Percentiles rank a stretch among this genome's conserved stretches.
Conservation (phyloP, 2,888 invertebrate genomes). For the Villa cingulata region DNA sequence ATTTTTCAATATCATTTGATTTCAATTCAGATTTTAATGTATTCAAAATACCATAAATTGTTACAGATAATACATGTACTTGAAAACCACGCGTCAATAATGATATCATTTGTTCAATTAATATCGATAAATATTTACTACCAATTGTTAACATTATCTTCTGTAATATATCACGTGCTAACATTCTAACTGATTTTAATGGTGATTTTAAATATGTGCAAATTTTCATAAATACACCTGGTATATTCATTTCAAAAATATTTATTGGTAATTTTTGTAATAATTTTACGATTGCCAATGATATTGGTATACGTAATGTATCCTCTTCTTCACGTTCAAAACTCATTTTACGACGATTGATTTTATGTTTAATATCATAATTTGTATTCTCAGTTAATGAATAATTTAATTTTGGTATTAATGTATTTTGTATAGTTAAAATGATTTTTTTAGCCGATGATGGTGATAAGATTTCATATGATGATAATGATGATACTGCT, state of each 20-base stretch:
- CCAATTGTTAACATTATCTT: constrained; percentile 81
- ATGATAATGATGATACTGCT: no score
- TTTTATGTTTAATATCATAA: constrained; percentile 63
- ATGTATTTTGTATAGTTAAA: constrained; percentile 49
- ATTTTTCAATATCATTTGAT: constrained; percentile 53
- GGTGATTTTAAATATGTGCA: constrained; percentile 84
- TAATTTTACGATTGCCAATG: constrained; percentile 81
- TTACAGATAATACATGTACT: constrained; percentile 83
- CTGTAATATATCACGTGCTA: constrained; percentile 80
- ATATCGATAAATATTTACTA: constrained; percentile 57
- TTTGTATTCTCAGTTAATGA: constrained; percentile 53
- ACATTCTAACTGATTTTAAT: constrained; percentile 69
- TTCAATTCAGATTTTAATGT: constrained; percentile 53
- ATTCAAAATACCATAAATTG: constrained; percentile 69
- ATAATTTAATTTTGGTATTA: constrained; percentile 70
- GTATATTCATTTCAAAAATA: constrained; percentile 59
- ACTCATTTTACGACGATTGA: constrained; percentile 54
- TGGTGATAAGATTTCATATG: constrained; percentile 43
- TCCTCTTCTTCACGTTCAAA: constrained; percentile 79
- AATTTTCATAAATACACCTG: constrained; percentile 76
- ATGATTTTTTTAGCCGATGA: constrained; percentile 66
- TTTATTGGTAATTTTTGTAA: constrained; percentile 72
- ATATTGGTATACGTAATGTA: constrained; percentile 78
- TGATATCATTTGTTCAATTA: constrained; percentile 68
- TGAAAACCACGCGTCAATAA: constrained; percentile 81